Base-by-base conservation (phyloP, 2,113 vertebrate genomes). In the Micronycteris hirsuta region DNA sequence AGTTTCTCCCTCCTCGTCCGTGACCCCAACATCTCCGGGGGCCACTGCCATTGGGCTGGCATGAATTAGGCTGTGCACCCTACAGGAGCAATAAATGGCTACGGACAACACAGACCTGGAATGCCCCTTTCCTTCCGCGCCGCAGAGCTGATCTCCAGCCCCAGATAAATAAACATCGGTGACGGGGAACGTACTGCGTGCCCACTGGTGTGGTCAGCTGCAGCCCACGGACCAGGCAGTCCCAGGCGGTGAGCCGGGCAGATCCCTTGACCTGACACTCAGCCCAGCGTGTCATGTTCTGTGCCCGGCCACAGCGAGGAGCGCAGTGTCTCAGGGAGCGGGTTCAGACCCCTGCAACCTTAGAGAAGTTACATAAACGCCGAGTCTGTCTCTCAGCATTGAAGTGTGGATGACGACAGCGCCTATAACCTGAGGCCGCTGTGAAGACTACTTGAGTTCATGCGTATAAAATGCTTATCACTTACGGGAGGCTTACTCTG, bases 311-410 rank as follows among this genome's bases (percentile, higher is more conserved):
- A 1, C 0, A 6, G 68, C 16, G 36, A 47, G 78, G 49, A 24
- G 38, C 26, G 2, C 0, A 1, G 49, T 3, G 31, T 33, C n/a
- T 67, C 15, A 0, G 33, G 58, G 8, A 47, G 20, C 1, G 3
- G 36, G 67, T 71, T 80, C 49, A 47, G 49, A 65, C 19, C 81
- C 63, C 74, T 33, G 52, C 38, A 67, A 58, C 20, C 63, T 52
- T 41, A 20, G 22, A 63, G 80, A 61, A 61, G 67, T 24, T 11
- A 77, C 20, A 19, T 14, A 74, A 22, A 16, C 0, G 52, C 20
- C 12, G 2, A 56, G 61, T 9, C 68, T n/a, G 63, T 87, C 33
- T 45, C 45, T 14, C 13, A 0, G 11, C 0, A 3, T 38, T 52
- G n/a, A 54, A 54, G 41, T 11, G 20, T 33, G 24, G 47, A 15